phyloP scores from a whole-genome alignment of 2,888 invertebrate species.

The Eulithis testata region DNA sequence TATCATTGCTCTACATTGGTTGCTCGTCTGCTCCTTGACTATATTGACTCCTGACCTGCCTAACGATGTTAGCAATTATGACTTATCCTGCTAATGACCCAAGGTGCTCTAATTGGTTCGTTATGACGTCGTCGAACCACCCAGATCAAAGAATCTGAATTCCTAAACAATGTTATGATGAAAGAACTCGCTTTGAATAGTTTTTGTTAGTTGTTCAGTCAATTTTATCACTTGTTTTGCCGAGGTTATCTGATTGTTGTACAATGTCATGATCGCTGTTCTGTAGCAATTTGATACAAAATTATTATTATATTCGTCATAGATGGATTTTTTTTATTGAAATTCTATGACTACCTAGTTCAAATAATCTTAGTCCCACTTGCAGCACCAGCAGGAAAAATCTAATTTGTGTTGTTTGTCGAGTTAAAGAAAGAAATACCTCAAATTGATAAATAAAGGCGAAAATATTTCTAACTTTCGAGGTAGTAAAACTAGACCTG shows the following conservation, averaged over 20 bases:
- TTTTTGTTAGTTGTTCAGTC: constrained; percentile 24
- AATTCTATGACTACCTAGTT: too few species aligned
- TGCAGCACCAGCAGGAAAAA: too few species aligned
- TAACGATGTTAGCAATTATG: constrained; percentile 54
- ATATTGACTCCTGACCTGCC: constrained; percentile 63
- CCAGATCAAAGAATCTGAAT: too few species aligned
- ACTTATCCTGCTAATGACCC: constrained; percentile 44
- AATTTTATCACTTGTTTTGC: constrained; percentile 16
- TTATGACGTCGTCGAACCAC: constrained; percentile 6
- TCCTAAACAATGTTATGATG: too few species aligned
- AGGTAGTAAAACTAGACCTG: too few species aligned
- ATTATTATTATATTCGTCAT: too few species aligned
- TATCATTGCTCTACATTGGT: constrained; percentile 18
- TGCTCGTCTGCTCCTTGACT: constrained; percentile 25
- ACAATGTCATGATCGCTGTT: constrained; percentile 25
- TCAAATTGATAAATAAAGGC: too few species aligned
- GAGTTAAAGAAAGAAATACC: too few species aligned
- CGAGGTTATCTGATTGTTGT: constrained; percentile 22
- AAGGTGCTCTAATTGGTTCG: constrained; percentile 28
- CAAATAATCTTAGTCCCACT: too few species aligned
- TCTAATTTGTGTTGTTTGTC: too few species aligned
- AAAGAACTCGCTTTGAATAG: background rate
- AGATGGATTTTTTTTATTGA: too few species aligned
- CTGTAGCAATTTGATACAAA: background rate
- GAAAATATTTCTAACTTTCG: too few species aligned